These are phyloP conservation scores for Rhynchopsitta pachyrhyncha DNA, from an alignment of 2,113 vertebrate genomes.

Conservation along the genomic window DNA sequence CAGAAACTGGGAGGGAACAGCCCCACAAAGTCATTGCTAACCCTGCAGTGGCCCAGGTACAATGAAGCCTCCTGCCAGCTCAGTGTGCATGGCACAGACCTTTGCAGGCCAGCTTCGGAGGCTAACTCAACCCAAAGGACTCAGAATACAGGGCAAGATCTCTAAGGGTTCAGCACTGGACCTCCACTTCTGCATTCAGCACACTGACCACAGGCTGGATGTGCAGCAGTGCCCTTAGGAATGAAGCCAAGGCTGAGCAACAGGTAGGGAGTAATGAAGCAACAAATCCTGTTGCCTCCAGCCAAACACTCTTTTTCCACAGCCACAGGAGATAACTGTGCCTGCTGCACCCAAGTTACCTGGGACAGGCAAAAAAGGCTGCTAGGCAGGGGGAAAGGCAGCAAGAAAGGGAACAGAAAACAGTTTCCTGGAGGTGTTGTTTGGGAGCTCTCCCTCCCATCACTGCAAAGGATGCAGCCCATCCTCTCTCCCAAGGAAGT, in stretches of 20 bases:
- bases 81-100: no score
- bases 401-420: background rate
- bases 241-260: background rate
- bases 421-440: background rate
- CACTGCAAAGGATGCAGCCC: background rate
- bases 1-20: background rate
- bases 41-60: background rate
- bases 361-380: background rate
- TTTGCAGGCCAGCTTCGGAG: background rate
- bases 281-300: background rate
- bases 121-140: background rate
- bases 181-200: background rate
- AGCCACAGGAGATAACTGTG: background rate
- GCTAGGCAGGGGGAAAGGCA: background rate
- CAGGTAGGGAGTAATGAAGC: background rate
- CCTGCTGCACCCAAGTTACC: accelerated
- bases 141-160: background rate
- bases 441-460: background rate
- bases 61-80: background rate
- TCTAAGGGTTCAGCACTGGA: background rate
- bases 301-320: background rate
- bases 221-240: background rate
- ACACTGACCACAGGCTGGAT: background rate
- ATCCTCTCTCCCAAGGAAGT: background rate
- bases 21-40: background rate